Base-by-base conservation (phyloP, 1,140 invertebrate species). In the Drosophila obscura region DNA sequence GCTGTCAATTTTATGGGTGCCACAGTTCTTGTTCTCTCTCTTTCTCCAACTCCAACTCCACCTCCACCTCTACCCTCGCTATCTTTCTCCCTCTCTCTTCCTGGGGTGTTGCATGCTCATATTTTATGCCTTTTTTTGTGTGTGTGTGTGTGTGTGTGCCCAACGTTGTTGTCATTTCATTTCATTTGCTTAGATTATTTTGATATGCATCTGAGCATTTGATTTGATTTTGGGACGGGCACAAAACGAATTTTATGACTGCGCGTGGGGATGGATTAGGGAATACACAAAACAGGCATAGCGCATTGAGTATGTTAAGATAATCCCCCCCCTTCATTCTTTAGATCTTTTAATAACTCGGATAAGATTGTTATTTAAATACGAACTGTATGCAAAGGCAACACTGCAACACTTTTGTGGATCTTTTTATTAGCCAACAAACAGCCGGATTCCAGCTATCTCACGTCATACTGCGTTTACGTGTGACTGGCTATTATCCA, bases 1-100 rank as follows among this genome's bases (percentile, higher is more conserved):
- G 81, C 77, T 85, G 77, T 80, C 81, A 80, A 77, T 80, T 80
- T 82, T 80, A 85, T 80, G 73, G 77, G 59, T 74, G 64, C 77
- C 62, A 59, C 49, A 22, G 72, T 73, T 48, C 50, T 57, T 43
- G 13, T 19, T 52, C 48, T 73, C 26, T 73, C 26, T 39, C 15
- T 51, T 39, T 39, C 35, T 39, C 35, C 35, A 28, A 6, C 26
- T 28, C 5, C 26, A 39, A 3, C 35, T 39, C 35, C 31, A 35
- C 9, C 35, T 39, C 35, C 31, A 35, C 9, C 31, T 31, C 28
- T 31, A 7, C 28, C 1, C 1, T 6, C 6, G 26, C 26, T 28
- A 28, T 28, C 26, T 28, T 35, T 11, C 31, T 35, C 66, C 35
- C 51, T 43, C 56, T 35, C 59, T 46, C 55, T 35, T 9, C 13